Evolutionary conservation across 2,113 vertebrate species (phyloP).

Genomic region (Neofelis nebulosa): DNA sequence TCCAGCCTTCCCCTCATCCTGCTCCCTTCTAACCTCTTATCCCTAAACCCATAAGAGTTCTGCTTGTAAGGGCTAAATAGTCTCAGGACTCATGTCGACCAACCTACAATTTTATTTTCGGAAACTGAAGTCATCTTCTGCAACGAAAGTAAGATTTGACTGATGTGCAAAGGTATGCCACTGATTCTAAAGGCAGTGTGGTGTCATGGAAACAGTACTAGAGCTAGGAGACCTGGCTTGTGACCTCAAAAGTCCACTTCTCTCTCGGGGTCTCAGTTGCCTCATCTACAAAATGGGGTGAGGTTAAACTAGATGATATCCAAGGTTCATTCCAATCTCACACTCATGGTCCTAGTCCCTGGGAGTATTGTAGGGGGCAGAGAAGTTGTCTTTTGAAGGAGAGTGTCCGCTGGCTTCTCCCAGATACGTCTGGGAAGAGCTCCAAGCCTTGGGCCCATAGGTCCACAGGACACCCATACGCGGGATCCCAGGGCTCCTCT

Average conservation of each 20-base stretch:
- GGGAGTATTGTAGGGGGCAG: background rate
- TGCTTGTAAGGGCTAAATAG: background rate
- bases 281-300: background rate
- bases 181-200: background rate
- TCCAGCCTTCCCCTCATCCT: background rate
- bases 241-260: background rate
- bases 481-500: background rate
- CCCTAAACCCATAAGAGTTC: background rate
- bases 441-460: background rate
- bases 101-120: background rate
- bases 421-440: background rate
- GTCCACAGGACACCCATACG: fast-evolving
- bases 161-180: no score
- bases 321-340: background rate
- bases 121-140: background rate
- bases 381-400: background rate
- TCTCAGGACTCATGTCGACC: background rate
- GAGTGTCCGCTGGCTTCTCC: background rate
- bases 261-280: conserved; percentile 33
- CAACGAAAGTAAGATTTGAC: background rate
- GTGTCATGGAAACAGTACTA: background rate
- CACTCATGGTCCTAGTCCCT: background rate
- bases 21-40: background rate
- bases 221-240: background rate
- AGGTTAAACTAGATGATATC: background rate